Evolutionary conservation across 2,113 vertebrate genomes (phyloP).

Genomic region (Macroglossus sobrinus): DNA sequence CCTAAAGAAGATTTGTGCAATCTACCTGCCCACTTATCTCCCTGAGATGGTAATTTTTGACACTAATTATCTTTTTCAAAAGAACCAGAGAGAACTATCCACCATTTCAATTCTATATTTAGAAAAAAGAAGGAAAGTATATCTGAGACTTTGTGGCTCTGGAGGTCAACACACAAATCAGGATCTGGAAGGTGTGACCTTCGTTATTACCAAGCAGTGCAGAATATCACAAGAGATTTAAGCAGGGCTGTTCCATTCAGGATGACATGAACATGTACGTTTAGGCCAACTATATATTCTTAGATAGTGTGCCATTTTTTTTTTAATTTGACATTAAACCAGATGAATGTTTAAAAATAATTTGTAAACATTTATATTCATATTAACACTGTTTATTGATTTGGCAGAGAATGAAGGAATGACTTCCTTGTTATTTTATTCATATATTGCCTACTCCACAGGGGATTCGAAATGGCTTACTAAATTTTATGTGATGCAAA

Average conservation of each 20-base stretch:
- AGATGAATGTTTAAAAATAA: not conserved
- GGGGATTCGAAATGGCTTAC: not conserved
- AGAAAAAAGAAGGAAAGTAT: not conserved
- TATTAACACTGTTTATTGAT: not conserved
- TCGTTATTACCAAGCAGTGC: not conserved
- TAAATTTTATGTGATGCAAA: not conserved
- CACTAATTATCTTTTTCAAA: not conserved
- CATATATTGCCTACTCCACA: not conserved
- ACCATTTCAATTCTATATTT: not conserved
- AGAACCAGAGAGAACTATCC: not conserved
- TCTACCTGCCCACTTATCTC: not conserved
- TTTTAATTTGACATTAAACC: not conserved
- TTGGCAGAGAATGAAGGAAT: not conserved
- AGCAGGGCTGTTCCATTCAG: not conserved
- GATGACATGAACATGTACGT: fast-evolving
- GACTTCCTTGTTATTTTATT: not conserved
- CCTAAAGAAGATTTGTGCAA: not conserved
- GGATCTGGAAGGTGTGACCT: not conserved
- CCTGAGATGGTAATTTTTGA: not conserved
- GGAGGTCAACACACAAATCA: not conserved
- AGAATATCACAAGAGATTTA: too few relatives aligned
- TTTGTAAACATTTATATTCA: not conserved
- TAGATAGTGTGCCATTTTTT: not conserved
- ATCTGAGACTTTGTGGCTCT: not conserved
- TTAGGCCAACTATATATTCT: not conserved